A percentile compares a stretch with the other conserved stretches of the same genome.
phyloP scores from a whole-genome alignment of 2,797 vertebrate species.

The Taenioides sp. region DNA sequence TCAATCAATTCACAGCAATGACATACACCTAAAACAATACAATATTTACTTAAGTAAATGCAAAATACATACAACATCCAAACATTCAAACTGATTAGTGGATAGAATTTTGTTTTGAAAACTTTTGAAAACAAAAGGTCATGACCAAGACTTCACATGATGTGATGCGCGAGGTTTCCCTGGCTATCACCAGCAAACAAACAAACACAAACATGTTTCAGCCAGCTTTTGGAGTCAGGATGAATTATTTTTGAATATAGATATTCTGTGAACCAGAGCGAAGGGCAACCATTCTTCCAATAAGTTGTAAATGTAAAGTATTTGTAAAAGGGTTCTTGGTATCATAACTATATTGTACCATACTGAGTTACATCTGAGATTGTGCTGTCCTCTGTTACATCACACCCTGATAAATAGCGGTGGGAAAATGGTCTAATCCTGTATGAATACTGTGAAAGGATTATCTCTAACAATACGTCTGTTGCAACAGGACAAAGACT shows the following conservation, averaged over 20 bases:
- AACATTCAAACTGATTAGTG: not conserved
- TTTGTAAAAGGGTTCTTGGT: not conserved
- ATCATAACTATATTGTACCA: not conserved
- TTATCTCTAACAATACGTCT: slow-evolving; percentile 3
- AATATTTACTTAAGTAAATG: not conserved
- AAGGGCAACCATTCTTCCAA: not conserved
- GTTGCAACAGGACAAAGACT: not conserved
- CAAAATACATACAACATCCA: not conserved
- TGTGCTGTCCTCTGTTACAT: not conserved
- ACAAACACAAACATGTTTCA: not conserved
- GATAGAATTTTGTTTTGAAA: not conserved
- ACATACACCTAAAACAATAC: not conserved
- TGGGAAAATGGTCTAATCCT: slow-evolving; percentile 3
- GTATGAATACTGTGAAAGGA: slow-evolving; percentile 4
- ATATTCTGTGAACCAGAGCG: not conserved
- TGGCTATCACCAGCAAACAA: not conserved
- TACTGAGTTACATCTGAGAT: not conserved
- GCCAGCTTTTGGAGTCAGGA: not conserved
- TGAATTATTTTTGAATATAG: not conserved
- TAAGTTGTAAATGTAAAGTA: not conserved
- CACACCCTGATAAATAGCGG: not conserved
- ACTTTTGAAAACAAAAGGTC: not conserved
- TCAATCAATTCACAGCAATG: not conserved
- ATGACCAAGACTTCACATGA: not conserved
- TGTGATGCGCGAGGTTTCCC: not conserved